Evolutionary conservation across 92 coral and sea anemone genomes (phyloP).

Genomic region (Palythoa heliodiscus): DNA sequence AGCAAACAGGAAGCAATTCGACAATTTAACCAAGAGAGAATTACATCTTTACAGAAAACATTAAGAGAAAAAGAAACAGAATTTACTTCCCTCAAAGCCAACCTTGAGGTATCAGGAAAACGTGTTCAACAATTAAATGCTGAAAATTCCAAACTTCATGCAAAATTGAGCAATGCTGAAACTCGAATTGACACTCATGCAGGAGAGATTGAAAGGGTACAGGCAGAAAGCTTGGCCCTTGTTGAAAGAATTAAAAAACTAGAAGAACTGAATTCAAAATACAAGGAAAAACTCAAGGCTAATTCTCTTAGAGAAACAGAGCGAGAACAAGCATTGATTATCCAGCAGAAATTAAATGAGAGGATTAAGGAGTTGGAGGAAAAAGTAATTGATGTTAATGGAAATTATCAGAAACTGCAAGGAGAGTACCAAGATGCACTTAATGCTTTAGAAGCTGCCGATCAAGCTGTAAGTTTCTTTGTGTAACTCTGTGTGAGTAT

Average conservation of each 20-base stretch:
- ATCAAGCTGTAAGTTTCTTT: constrained; percentile 82
- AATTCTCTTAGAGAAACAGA: constrained; percentile 52
- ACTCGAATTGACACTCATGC: constrained; percentile 58
- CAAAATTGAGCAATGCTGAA: constrained; percentile 71
- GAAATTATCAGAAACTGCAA: constrained; percentile 72
- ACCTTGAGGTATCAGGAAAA: constrained; percentile 53
- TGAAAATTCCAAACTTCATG: constrained; percentile 74
- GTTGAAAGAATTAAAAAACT: constrained; percentile 59
- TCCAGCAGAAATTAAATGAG: constrained; percentile 72
- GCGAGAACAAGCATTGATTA: constrained; percentile 53
- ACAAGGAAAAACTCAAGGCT: constrained; percentile 55
- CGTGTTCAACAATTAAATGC: constrained; percentile 53
- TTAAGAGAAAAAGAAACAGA: constrained; percentile 46
- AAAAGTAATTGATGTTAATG: constrained; percentile 80
- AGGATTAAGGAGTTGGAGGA: constrained; percentile 83
- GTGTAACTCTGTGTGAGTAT: neutral
- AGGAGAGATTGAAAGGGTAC: constrained; percentile 53
- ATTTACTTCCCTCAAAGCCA: constrained; percentile 48
- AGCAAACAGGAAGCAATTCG: constrained; percentile 52
- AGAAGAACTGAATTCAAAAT: constrained; percentile 54
- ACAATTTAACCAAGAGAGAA: constrained; percentile 62
- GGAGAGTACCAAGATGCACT: constrained; percentile 92
- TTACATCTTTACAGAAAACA: constrained; percentile 43
- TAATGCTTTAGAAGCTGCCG: constrained; percentile 98
- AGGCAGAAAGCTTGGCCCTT: constrained; percentile 53